Base-by-base conservation (phyloP, 1,140 invertebrate genomes). In the Trichogramma pretiosum region DNA sequence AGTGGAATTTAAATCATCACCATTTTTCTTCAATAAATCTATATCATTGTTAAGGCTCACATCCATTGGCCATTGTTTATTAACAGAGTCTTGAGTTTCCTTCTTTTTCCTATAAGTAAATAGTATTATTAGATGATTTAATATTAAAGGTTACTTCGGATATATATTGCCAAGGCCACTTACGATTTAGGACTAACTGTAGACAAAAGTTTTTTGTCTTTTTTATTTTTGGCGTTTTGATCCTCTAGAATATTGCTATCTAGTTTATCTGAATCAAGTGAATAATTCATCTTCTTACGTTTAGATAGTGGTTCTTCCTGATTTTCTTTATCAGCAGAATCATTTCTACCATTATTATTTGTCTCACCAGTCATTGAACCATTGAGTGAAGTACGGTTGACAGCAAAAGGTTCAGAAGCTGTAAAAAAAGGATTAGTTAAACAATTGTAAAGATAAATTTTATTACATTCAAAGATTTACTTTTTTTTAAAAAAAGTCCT, bases 341-440 rank as follows among this genome's bases (percentile, higher is more conserved):
- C 74, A 65, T 59, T 77, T 68, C 54, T 76, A 67, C 40, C 69
- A 22, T 64, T 56, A 22, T 40, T 59, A 56, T 60, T 74, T 64
- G 59, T 69, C 57, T 55, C 74, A 58, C 62, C 72, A 62, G 46
- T 74, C 37, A 68, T 60, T 8, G 63, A 59, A 19, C 74, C 70
- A 56, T 75, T 64, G 17, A 77, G 56, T 8, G 70, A 69, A 10
- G 74, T 73, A 41, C 80, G 65, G 70, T 85, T 86, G 46, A 92
- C 87, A 7, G 89, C 87, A 63, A 95, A 95, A 0, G 91, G 90
- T 73, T 88, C 84, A 2, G 80, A 83, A 0, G 83, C 84, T 73
- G 46, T 21, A 56, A 35, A n/a, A 35, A 7, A 35, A n/a, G n/a
- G n/a, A n/a, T n/a, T n/a, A 30, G 9, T n/a, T 9, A 30, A 30